Base-by-base conservation (phyloP, 2,888 invertebrate genomes). In the Ypsolopha sequella region DNA sequence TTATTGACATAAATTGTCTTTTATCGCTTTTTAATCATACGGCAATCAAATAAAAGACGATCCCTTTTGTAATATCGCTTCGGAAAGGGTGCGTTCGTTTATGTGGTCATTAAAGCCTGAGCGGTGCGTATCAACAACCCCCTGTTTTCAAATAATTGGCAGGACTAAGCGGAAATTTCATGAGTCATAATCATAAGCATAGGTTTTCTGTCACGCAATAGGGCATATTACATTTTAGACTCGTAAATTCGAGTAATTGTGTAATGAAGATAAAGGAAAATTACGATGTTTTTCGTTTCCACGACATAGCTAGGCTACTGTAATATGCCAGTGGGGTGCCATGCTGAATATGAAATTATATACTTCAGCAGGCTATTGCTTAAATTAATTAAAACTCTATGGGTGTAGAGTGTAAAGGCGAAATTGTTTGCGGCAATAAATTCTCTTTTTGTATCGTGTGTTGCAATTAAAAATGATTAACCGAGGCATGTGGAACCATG, bases 301-400 rank as follows among this genome's bases (percentile, higher is more conserved):
- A 56, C 51, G 54, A 52, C 51, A 55, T 48, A 52, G 41, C 55
- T 54, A 45, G 56, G 51, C 56, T 57, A 60, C 56, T 54, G 55
- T 60, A 75, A 70, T 63, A 66, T 61, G 63, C 63, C 68, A 65
- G 58, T 59, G 58, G 65, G 72, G 70, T 72, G 68, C 69, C 69
- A 70, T 72, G 66, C 60, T 59, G 44, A 58, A 60, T 63, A 66
- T 69, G 67, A 70, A 70, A 74, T 72, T 68, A 71, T 64, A 62
- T 60, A 66, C 65, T 63, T 68, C 65, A 67, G 66, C 67, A 68
- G 66, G 68, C 65, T 68, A 64, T 72, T 70, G 66, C 64, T 58
- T 65, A 61, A 68, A 76, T 71, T 71, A 72, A 72, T 71, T 68
- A 68, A 61, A 62, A 60, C 55, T 52, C 51, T 52, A 47, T 41